Conservation (phyloP, 2,113 vertebrate species). For the Proteles cristata region DNA sequence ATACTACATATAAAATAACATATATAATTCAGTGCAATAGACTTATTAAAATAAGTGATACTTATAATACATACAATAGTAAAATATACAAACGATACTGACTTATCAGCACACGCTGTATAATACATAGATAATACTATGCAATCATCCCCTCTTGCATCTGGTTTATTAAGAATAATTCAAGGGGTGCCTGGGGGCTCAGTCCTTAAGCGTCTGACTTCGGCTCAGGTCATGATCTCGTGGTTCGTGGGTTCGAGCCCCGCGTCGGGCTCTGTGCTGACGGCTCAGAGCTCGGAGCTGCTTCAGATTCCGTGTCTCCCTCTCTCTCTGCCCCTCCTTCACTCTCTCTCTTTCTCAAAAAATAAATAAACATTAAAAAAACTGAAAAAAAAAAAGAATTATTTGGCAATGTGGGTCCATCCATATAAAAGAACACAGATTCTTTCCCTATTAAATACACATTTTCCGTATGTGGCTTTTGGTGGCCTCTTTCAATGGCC, state of each 20-base stretch:
- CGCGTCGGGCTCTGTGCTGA: no score
- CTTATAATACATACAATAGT: not conserved
- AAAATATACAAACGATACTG: not conserved
- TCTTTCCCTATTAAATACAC: not conserved
- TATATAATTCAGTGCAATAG: not conserved
- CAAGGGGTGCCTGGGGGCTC: no score
- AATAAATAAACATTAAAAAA: no score
- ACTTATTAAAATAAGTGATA: not conserved
- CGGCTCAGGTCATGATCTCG: no score
- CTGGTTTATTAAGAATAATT: not conserved
- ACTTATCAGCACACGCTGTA: not conserved
- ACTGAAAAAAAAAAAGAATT: not conserved
- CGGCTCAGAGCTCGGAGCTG: no score
- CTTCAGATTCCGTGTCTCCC: no score
- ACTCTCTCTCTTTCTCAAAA: no score
- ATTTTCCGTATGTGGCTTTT: not conserved
- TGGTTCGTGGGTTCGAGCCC: no score
- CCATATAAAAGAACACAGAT: not conserved
- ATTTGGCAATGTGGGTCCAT: not conserved
- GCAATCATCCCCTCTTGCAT: no score
- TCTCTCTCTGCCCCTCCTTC: no score
- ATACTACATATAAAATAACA: no score
- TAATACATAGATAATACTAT: not conserved
- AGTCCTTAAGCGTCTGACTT: no score
- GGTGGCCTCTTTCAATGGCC: not conserved